Evolutionary conservation across 1,140 invertebrate species (phyloP).

Genomic region (Papilio polytes): DNA sequence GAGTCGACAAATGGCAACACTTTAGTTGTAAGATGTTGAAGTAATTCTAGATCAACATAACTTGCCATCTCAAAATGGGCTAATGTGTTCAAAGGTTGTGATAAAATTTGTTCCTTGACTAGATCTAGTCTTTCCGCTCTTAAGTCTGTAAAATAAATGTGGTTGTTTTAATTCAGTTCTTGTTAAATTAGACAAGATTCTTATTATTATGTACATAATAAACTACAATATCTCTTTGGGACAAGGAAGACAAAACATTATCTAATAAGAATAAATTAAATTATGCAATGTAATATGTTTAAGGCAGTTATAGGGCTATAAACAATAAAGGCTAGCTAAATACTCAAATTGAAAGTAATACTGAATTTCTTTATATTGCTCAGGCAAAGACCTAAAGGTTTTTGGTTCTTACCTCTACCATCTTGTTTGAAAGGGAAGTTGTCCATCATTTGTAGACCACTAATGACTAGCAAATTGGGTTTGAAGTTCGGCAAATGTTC

Average conservation of each 20-base stretch:
- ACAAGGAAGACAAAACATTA: neutral
- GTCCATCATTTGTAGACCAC: conserved; percentile 96
- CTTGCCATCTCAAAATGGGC: conserved; percentile 96
- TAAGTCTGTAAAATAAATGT: conserved; percentile 83
- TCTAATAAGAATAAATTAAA: neutral
- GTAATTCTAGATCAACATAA: conserved; percentile 89
- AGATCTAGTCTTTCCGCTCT: conserved; percentile 86
- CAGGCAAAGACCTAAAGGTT: neutral
- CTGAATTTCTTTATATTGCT: too few relatives aligned
- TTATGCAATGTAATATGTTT: neutral
- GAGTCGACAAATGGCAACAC: conserved; percentile 92
- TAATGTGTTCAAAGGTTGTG: conserved; percentile 85
- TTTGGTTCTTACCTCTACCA: conserved; percentile 58
- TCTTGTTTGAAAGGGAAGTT: conserved; percentile 91
- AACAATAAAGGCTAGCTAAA: neutral
- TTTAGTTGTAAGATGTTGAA: conserved; percentile 87
- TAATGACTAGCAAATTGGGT: conserved; percentile 91
- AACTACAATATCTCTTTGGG: neutral
- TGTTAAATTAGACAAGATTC: conserved; percentile 25
- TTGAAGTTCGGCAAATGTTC: conserved; percentile 86
- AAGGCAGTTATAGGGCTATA: neutral
- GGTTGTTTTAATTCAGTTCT: too few relatives aligned
- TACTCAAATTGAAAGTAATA: too few relatives aligned
- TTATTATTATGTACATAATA: neutral
- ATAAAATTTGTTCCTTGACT: conserved; percentile 88